Conservation (phyloP, 1,140 invertebrate species). For the Oncopeltus fasciatus region DNA sequence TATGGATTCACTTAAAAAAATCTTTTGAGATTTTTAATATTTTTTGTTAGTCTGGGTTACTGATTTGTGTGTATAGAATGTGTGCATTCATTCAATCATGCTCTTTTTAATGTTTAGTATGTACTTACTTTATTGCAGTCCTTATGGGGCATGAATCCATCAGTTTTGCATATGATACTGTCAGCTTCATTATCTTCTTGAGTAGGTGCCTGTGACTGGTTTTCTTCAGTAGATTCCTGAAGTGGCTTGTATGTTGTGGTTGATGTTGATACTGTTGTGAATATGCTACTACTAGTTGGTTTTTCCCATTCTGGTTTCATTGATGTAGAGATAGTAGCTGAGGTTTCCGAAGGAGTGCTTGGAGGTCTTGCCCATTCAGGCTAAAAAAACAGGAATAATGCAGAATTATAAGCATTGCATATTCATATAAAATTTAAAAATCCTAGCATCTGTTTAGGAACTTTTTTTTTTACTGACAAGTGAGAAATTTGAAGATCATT, state of each 20-base stretch:
- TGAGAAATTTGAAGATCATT: too few species aligned
- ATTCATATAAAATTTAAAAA: too few species aligned
- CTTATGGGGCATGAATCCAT: conserved; percentile 50
- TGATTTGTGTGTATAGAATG: too few species aligned
- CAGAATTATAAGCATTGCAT: too few species aligned
- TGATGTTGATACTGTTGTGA: conserved; percentile 16
- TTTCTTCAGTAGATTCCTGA: background rate
- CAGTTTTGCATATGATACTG: conserved; percentile 33
- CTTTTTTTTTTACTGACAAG: too few species aligned
- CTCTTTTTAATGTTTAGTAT: too few species aligned
- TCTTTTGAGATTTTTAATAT: too few species aligned
- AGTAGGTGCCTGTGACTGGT: background rate
- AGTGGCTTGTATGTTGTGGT: conserved; percentile 9
- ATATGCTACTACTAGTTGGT: background rate
- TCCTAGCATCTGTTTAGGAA: too few species aligned
- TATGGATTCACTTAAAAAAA: too few species aligned
- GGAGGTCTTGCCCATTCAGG: conserved; percentile 54
- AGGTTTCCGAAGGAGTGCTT: conserved; percentile 34
- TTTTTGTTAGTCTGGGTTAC: too few species aligned
- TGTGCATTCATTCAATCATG: too few species aligned
- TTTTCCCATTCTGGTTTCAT: background rate
- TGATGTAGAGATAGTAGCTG: conserved; percentile 12
- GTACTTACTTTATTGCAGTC: conserved; percentile 42
- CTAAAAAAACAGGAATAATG: conserved; percentile 35
- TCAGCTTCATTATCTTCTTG: conserved; percentile 25